Base-by-base conservation (phyloP, 2,888 invertebrate species). In the Caenorhabditis virilis region DNA sequence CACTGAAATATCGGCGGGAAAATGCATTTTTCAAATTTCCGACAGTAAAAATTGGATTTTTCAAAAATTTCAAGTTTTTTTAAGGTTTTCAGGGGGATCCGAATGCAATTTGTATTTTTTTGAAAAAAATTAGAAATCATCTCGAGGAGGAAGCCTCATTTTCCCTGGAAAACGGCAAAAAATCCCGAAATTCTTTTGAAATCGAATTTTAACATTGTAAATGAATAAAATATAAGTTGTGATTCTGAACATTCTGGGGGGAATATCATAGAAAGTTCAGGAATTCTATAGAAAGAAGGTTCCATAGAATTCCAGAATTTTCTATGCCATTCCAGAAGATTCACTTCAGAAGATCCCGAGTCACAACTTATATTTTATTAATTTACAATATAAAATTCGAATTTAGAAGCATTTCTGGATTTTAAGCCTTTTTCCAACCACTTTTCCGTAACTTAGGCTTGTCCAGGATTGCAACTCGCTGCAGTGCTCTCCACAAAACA, bases 171-270 rank as follows among this genome's bases (percentile, higher is more conserved):
- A n/a, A n/a, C n/a, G n/a, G n/a, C n/a, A n/a, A n/a, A n/a, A n/a
- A n/a, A n/a, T n/a, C n/a, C n/a, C n/a, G n/a, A n/a, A n/a, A n/a
- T n/a, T n/a, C n/a, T n/a, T n/a, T n/a, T n/a, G n/a, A n/a, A n/a
- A n/a, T n/a, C n/a, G n/a, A n/a, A n/a, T n/a, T n/a, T n/a, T n/a
- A n/a, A n/a, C n/a, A n/a, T n/a, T n/a, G n/a, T n/a, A n/a, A n/a
- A n/a, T n/a, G n/a, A n/a, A n/a, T n/a, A 30, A 30, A 30, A 6
- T 6, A 6, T 6, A 30, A 30, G 13, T 9, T 30, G 6, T 30
- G 6, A 41, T n/a, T n/a, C 46, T 45, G 23, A 26, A 55, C 27
- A 23, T 4, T 25, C 18, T 33, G 38, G 36, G 30, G 13, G 30
- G 13, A 30, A 30, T 9, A 9, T 30, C 30, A 30, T 9, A 30